A percentile compares a stretch with the other conserved stretches of the same genome.
phyloP scores from a whole-genome alignment of 2,113 vertebrate species.

The Rissa tridactyla region DNA sequence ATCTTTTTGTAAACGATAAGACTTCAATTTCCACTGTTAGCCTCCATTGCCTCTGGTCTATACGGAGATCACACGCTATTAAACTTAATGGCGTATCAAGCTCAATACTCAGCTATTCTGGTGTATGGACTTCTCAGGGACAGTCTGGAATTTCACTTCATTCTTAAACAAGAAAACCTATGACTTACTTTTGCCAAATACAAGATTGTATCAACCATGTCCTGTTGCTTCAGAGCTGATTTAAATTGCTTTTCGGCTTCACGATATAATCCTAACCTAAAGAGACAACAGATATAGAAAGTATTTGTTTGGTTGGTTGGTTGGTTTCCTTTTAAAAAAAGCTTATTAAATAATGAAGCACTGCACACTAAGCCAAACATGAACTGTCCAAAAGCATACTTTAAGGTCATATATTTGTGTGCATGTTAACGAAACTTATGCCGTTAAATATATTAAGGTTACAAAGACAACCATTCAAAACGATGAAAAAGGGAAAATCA shows the following conservation, averaged over 20 bases:
- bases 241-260: constrained; percentile 97
- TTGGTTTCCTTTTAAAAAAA: background rate
- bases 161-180: constrained; percentile 18
- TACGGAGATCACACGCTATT: background rate
- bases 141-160: background rate
- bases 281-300: background rate
- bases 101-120: background rate
- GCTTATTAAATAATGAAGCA: background rate
- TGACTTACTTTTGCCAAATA: constrained; percentile 93
- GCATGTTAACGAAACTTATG: background rate
- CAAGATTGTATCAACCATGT: constrained; percentile 92
- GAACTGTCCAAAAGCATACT: background rate
- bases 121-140: background rate
- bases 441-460: background rate
- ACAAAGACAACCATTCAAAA: background rate
- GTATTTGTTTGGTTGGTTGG: background rate
- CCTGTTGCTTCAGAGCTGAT: constrained; percentile 93
- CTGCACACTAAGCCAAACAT: background rate
- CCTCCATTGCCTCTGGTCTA: background rate
- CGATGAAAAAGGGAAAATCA: background rate
- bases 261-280: constrained; percentile 87
- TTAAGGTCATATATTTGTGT: background rate
- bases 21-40: background rate
- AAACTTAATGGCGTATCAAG: background rate
- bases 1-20: background rate